phyloP scores from a whole-genome alignment of 1,140 invertebrate genomes.

The Ganaspis sp. region DNA sequence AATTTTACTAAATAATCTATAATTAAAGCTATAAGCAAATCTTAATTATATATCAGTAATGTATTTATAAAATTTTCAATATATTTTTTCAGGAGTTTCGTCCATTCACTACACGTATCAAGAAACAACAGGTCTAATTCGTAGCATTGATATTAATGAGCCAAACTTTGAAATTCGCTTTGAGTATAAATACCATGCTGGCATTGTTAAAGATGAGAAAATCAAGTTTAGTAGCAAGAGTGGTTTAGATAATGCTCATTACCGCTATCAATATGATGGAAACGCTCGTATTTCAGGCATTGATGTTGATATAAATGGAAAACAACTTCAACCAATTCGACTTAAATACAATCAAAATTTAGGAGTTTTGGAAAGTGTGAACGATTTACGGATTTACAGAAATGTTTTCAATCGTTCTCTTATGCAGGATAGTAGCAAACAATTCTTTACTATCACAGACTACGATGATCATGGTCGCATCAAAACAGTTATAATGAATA shows the following conservation, averaged over 20 bases:
- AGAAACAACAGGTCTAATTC: slow-evolving; percentile 88
- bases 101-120: slow-evolving; percentile 93
- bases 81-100: slow-evolving; percentile 80
- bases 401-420: slow-evolving; percentile 92
- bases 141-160: slow-evolving; percentile 89
- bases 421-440: slow-evolving; percentile 91
- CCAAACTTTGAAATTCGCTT: slow-evolving; percentile 91
- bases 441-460: slow-evolving; percentile 91
- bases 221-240: slow-evolving; percentile 90
- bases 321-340: slow-evolving; percentile 82
- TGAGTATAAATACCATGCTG: slow-evolving; percentile 93
- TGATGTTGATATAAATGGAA: slow-evolving; percentile 91
- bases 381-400: slow-evolving; percentile 88
- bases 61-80: slow-evolving; percentile 30
- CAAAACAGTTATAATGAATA: slow-evolving; percentile 88
- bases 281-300: slow-evolving; percentile 88
- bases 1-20: too few relatives aligned
- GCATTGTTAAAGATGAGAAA: slow-evolving; percentile 91
- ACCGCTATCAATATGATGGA: slow-evolving; percentile 94
- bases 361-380: slow-evolving; percentile 88
- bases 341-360: slow-evolving; percentile 92
- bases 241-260: slow-evolving; percentile 89
- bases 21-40: too few relatives aligned
- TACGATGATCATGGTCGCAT: slow-evolving; percentile 89
- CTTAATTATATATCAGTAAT: slow-evolving; percentile 23